Evolutionary conservation across 2,113 vertebrate species (phyloP), one percentile per base, ranked within the genome.

Genomic region (Silurus meridionalis): DNA sequence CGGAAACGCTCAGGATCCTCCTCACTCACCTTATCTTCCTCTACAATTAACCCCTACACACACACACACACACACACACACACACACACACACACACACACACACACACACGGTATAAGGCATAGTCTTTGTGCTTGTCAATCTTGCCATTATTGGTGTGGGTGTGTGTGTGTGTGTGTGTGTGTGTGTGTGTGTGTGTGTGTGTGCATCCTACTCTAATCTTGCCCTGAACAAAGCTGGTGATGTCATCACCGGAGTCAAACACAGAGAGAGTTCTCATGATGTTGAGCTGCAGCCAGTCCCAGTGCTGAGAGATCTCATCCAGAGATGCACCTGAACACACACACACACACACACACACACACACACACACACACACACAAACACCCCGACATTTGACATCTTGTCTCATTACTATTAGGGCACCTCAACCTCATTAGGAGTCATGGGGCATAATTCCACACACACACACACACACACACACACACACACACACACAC

Each of bases 201-300:
- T 50, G 52, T 66, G 53, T 3, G 50, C 46, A 11, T 85, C 96
- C 94, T 95, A 99, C 98, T 92, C 97, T 95, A 85, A 99, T 99
- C 91, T 99, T 99, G 88, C 98, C 98, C 92, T 99, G 97, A 61
- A 99, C 97, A 93, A 99, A 99, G 91, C 98, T 99, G 0, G 97
- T 98, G 93, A 99, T 97, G 94, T 99, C 98, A 92, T 99, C 97
- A 48, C 96, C 97, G 87, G 97, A 99, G 93, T 99, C 97, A 88
- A 99, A 99, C 8, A 99, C 97, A 63, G 96, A 96, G 74, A 99
- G 96, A 2, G 96, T 99, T 91, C 96, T 96, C 97, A 98, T 97
- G 89, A 99, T 95, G 92, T 98, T 98, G 89, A 96, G 93, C 91
- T 98, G 97, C 89, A 99, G 93, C 98, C 98, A 99, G 15, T 98